Evolutionary conservation across 1,140 invertebrate genomes (phyloP).

Genomic region (Drosophila murphyi): DNA sequence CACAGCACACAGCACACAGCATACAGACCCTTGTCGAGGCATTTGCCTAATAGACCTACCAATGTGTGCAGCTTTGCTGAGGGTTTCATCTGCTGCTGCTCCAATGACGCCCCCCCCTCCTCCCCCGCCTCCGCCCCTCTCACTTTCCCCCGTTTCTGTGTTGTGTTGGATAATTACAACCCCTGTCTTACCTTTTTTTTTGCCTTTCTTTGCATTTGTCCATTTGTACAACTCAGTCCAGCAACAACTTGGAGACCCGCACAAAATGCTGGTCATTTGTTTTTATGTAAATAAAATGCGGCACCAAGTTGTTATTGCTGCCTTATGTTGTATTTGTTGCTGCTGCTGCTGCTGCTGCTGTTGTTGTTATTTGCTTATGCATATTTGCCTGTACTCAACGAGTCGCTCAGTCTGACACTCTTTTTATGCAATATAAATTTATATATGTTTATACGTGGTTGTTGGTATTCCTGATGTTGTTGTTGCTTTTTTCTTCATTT

Average conservation of each 20-base stretch:
- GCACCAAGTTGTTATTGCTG: slow-evolving; percentile 53
- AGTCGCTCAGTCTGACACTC: slow-evolving; percentile 42
- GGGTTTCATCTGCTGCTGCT: slow-evolving; percentile 13
- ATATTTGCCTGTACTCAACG: slow-evolving; percentile 49
- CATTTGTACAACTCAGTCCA: slow-evolving; percentile 48
- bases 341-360: slow-evolving; percentile 15
- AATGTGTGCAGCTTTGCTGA: slow-evolving; percentile 39
- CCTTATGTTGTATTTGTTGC: not conserved
- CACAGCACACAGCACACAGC: not conserved
- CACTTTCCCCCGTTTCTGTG: not conserved
- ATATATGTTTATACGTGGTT: slow-evolving; percentile 1
- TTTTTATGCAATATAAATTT: slow-evolving; percentile 38
- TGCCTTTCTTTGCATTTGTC: slow-evolving; percentile 14
- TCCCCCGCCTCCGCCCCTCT: not conserved
- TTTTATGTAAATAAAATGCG: slow-evolving; percentile 81
- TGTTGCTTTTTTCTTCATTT: not conserved
- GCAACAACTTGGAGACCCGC: slow-evolving; percentile 37
- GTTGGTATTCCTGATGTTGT: slow-evolving; percentile 23
- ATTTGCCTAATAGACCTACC: slow-evolving; percentile 45
- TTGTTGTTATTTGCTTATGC: slow-evolving; percentile 48
- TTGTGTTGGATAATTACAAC: slow-evolving; percentile 67
- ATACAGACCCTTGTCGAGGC: not conserved
- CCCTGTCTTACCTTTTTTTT: slow-evolving; percentile 44
- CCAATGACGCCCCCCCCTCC: not conserved
- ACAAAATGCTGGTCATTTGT: slow-evolving; percentile 81